Conservation (phyloP, 2,113 vertebrate genomes). For the Cichladusa arquata region DNA sequence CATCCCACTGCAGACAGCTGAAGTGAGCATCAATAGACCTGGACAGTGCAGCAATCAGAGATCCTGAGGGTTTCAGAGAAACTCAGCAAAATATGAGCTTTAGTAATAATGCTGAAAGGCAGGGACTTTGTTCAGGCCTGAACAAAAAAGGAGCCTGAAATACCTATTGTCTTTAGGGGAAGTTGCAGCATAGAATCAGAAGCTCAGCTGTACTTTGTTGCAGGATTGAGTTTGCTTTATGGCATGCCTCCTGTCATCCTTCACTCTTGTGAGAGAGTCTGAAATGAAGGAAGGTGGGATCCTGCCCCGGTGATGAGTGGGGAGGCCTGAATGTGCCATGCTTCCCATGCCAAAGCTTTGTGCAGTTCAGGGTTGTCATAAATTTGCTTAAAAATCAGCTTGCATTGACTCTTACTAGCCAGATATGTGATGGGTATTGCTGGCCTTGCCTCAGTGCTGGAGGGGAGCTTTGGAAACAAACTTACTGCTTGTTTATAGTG, state of each 20-base stretch:
- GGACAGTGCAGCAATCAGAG: not conserved
- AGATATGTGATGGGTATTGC: accelerated
- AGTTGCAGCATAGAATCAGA: not conserved
- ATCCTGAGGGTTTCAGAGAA: not conserved
- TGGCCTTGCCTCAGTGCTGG: not conserved
- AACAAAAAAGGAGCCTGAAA: not conserved
- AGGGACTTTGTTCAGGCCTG: not conserved
- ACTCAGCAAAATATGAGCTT: not conserved
- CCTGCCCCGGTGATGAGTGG: not conserved
- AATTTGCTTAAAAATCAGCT: not conserved
- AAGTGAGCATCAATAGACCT: not conserved
- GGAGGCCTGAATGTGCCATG: not conserved
- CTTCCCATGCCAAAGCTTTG: not conserved
- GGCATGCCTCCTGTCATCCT: not conserved
- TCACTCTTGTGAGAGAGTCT: not conserved
- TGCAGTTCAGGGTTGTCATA: not conserved
- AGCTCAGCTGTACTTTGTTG: not conserved
- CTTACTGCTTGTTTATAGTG: not conserved
- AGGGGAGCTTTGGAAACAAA: not conserved
- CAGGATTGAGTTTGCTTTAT: not conserved
- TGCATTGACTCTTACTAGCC: not conserved
- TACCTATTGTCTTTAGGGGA: not conserved
- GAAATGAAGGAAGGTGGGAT: not conserved
- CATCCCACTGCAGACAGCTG: not conserved
- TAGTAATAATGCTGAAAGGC: not conserved